A percentile compares a stretch with the other conserved stretches of the same genome.
Evolutionary conservation across 2,888 invertebrate species (phyloP).

Genomic region (Drosophila rubida): DNA sequence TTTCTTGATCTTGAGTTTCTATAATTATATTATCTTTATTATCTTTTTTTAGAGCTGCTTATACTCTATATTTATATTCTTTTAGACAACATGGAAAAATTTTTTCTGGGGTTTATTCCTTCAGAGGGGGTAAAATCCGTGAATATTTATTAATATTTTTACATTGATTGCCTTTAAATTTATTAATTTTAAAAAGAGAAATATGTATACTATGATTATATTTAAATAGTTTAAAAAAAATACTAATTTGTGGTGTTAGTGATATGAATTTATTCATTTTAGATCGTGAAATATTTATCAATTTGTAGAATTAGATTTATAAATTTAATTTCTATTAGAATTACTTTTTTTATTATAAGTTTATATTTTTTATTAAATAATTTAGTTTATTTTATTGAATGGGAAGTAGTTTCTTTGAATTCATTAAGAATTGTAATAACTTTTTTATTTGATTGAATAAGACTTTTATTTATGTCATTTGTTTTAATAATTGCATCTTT

Average conservation of each 20-base stretch:
- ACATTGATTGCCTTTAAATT: slow-evolving; percentile 88
- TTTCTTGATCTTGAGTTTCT: slow-evolving; percentile 86
- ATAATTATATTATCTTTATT: slow-evolving; percentile 86
- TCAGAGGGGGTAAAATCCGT: slow-evolving; percentile 85
- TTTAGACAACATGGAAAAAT: slow-evolving; percentile 87
- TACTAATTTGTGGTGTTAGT: slow-evolving; percentile 89
- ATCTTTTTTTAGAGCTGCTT: slow-evolving; percentile 88
- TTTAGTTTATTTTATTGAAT: slow-evolving; percentile 86
- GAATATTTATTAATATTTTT: slow-evolving; percentile 88
- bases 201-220: slow-evolving; percentile 86
- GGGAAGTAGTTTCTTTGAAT: slow-evolving; percentile 85
- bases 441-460: slow-evolving; percentile 88
- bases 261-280: slow-evolving; percentile 86
- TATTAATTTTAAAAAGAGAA: slow-evolving; percentile 87
- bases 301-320: slow-evolving; percentile 86
- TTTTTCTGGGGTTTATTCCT: slow-evolving; percentile 86
- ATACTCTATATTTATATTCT: slow-evolving; percentile 86
- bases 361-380: slow-evolving; percentile 86
- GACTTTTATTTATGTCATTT: slow-evolving; percentile 88
- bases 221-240: slow-evolving; percentile 88
- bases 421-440: slow-evolving; percentile 85
- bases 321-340: slow-evolving; percentile 85
- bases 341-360: slow-evolving; percentile 82
- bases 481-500: slow-evolving; percentile 89
- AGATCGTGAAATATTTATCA: slow-evolving; percentile 85